These are phyloP conservation scores for Pseudocheirus occidentalis DNA, from an alignment of 2,797 vertebrate species.

Conservation along the genomic window DNA sequence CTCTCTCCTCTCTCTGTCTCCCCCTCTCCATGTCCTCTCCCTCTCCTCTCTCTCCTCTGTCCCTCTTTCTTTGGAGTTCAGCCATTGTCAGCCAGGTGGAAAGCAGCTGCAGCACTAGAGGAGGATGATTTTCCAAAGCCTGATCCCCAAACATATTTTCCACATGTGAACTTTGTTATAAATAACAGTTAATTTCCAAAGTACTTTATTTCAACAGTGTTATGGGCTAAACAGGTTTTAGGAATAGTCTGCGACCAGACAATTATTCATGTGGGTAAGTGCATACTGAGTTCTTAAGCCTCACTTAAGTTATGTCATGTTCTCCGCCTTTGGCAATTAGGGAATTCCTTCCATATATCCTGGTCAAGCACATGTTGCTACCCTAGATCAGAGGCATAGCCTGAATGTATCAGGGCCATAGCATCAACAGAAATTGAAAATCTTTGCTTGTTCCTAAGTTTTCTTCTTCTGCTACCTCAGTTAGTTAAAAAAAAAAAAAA, in stretches of 20 bases:
- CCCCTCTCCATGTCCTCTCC: not conserved
- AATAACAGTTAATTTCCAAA: not conserved
- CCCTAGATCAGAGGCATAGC: not conserved
- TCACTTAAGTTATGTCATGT: not conserved
- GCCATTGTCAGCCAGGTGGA: not conserved
- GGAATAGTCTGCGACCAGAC: not conserved
- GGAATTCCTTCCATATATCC: not conserved
- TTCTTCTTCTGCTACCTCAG: slow-evolving; percentile 9
- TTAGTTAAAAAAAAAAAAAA: slow-evolving; percentile 33
- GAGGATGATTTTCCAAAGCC: not conserved
- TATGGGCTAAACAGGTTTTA: not conserved
- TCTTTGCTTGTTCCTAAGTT: slow-evolving; percentile 28
- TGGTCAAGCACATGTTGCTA: not conserved
- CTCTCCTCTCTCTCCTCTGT: not conserved
- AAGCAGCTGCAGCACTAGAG: not conserved
- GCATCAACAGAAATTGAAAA: slow-evolving; percentile 51
- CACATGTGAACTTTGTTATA: not conserved
- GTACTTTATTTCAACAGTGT: not conserved
- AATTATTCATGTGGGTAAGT: slow-evolving; percentile 27
- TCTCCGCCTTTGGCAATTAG: not conserved
- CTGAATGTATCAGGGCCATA: slow-evolving; percentile 1
- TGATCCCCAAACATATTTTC: not conserved
- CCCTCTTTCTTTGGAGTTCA: not conserved
- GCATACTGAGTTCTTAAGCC: slow-evolving; percentile 19
- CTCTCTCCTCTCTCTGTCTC: not conserved